Percentiles rank a stretch among this genome's conserved stretches.
phyloP scores from a whole-genome alignment of 2,888 invertebrate species.

The Timandra comae region DNA sequence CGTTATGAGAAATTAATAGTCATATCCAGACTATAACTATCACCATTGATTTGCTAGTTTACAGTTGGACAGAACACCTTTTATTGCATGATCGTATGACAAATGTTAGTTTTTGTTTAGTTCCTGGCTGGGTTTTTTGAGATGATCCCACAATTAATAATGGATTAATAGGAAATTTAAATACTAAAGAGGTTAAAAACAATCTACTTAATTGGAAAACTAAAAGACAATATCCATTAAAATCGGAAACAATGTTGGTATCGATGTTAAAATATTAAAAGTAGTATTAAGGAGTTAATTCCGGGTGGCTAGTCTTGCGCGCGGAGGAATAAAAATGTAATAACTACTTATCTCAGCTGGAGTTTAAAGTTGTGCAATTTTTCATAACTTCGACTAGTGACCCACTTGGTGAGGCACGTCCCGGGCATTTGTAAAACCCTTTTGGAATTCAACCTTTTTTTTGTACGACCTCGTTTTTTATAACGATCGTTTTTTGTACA shows the following conservation, averaged over 20 bases:
- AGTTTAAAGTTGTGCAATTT: constrained; percentile 51
- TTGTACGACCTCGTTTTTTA: constrained; percentile 29
- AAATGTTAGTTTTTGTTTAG: too few relatives aligned
- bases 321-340: constrained; percentile 32
- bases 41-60: too few relatives aligned
- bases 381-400: constrained; percentile 38
- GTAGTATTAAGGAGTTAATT: constrained; percentile 34
- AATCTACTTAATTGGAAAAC: too few relatives aligned
- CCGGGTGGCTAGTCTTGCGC: constrained; percentile 18
- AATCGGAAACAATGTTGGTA: neutral
- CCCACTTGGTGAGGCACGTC: constrained; percentile 42
- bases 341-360: constrained; percentile 44
- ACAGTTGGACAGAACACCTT: too few relatives aligned
- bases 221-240: too few relatives aligned
- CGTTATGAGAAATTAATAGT: too few relatives aligned
- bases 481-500: constrained; percentile 30
- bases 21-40: too few relatives aligned
- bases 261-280: constrained; percentile 14
- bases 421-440: constrained; percentile 39
- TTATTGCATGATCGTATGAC: too few relatives aligned
- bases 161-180: too few relatives aligned
- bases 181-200: too few relatives aligned
- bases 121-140: too few relatives aligned
- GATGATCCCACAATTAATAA: too few relatives aligned
- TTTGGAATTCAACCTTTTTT: constrained; percentile 32